Conservation (phyloP, 1,140 invertebrate genomes). For the Polypedilum pembai region DNA sequence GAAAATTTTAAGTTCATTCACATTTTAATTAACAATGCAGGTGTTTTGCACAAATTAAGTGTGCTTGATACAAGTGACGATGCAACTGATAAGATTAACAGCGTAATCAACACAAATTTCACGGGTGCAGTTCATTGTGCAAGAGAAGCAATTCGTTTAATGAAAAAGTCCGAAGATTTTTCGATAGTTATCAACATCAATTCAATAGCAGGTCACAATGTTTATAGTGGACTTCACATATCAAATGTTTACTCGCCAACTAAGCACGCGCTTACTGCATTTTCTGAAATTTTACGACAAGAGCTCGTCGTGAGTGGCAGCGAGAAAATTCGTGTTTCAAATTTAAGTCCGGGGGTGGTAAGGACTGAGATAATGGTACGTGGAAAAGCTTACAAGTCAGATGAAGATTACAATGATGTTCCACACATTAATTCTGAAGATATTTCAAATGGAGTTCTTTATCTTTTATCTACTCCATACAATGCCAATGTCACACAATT, state of each 20-base stretch:
- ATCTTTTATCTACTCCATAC: background rate
- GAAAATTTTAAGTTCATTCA: slow-evolving; percentile 51
- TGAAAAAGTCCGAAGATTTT: slow-evolving; percentile 41
- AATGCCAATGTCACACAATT: background rate
- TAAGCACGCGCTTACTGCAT: slow-evolving; percentile 53
- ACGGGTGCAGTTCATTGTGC: slow-evolving; percentile 47
- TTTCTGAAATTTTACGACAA: slow-evolving; percentile 52
- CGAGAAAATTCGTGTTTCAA: background rate
- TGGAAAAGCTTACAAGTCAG: background rate
- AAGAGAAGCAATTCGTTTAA: slow-evolving; percentile 43
- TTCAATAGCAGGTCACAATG: slow-evolving; percentile 28
- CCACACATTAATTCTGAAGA: background rate
- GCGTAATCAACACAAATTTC: slow-evolving; percentile 44
- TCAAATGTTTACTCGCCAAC: slow-evolving; percentile 49
- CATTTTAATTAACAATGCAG: slow-evolving; percentile 61
- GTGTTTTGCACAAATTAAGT: slow-evolving; percentile 33
- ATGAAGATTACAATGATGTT: background rate
- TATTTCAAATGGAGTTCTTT: background rate
- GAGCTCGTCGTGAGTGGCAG: slow-evolving; percentile 49
- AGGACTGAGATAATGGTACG: background rate
- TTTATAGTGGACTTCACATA: background rate
- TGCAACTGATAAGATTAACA: background rate
- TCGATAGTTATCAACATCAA: slow-evolving; percentile 29
- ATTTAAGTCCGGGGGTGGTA: background rate
- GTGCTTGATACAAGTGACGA: background rate